Evolutionary conservation across 2,797 vertebrate species (phyloP).

Genomic region (Capromys pilorides): DNA sequence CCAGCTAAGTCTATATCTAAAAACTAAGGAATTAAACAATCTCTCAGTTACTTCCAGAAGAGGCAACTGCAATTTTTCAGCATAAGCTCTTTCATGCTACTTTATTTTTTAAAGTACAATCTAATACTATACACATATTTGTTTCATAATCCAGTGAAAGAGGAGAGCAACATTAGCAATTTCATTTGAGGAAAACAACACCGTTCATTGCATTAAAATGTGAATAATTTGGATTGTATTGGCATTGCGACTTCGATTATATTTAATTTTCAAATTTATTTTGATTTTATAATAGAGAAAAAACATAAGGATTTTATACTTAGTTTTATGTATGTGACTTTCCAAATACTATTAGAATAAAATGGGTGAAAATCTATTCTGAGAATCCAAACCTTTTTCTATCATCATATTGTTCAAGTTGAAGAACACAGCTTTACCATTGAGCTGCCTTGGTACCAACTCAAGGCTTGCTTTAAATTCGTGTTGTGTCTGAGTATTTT

Average conservation of each 20-base stretch:
- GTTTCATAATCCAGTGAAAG: constrained; percentile 38
- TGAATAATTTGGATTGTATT: constrained; percentile 51
- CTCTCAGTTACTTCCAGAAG: constrained; percentile 21
- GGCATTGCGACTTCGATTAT: constrained; percentile 5
- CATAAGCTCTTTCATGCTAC: not conserved
- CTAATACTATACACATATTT: constrained; percentile 57
- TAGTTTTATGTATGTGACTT: constrained; percentile 9
- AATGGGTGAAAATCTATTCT: constrained; percentile 50
- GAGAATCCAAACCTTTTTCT: constrained; percentile 21
- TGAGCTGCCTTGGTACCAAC: constrained; percentile 40
- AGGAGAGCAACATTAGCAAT: constrained; percentile 35
- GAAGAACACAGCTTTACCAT: constrained; percentile 39
- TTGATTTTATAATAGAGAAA: constrained; percentile 62
- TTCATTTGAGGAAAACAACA: constrained; percentile 51
- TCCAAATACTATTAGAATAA: constrained; percentile 58
- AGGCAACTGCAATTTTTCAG: constrained; percentile 29
- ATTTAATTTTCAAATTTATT: constrained; percentile 61
- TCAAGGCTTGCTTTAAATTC: constrained; percentile 50
- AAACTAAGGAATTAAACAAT: constrained; percentile 17
- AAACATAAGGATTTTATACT: constrained; percentile 37
- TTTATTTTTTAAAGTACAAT: constrained; percentile 29
- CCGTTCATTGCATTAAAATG: constrained; percentile 58
- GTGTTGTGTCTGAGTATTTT: constrained; percentile 53
- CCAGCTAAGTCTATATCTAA: constrained; percentile 17
- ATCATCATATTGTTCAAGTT: constrained; percentile 34